phyloP scores from a whole-genome alignment of 2,797 vertebrate species.

The Halcyon smyrnensis region DNA sequence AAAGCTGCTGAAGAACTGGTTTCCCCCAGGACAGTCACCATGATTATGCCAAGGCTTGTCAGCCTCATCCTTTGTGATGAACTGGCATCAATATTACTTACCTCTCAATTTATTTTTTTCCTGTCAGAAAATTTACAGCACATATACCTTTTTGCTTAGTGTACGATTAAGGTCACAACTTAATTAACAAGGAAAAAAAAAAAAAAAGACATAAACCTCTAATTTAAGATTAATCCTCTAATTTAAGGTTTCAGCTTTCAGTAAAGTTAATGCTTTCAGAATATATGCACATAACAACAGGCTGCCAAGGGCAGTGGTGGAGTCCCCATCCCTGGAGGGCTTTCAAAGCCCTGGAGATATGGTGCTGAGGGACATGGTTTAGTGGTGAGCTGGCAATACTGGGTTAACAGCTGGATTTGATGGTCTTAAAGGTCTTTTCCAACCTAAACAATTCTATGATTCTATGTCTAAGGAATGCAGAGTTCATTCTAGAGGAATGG shows the following conservation, averaged over 20 bases:
- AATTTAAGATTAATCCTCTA: not conserved
- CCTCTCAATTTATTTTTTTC: too few relatives aligned
- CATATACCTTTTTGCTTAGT: not conserved
- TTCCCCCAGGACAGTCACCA: not conserved
- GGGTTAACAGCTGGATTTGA: too few relatives aligned
- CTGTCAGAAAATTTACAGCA: not conserved
- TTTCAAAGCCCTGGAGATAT: too few relatives aligned
- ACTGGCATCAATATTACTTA: not conserved
- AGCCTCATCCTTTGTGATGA: not conserved
- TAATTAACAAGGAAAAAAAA: not conserved
- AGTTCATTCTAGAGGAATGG: not conserved
- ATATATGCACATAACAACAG: not conserved
- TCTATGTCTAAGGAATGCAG: not conserved
- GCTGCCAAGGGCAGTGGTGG: too few relatives aligned
- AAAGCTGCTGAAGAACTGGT: not conserved
- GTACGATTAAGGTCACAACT: not conserved
- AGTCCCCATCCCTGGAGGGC: too few relatives aligned
- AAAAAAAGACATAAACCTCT: not conserved
- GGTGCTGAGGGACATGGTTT: too few relatives aligned
- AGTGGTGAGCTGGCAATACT: too few relatives aligned
- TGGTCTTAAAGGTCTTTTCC: too few relatives aligned
- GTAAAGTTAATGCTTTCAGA: not conserved
- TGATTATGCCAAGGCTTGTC: not conserved
- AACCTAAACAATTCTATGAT: too few relatives aligned
- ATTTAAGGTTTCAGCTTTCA: not conserved